Conservation (phyloP, 2,888 invertebrate species). For the Trachelus troglodyta region DNA sequence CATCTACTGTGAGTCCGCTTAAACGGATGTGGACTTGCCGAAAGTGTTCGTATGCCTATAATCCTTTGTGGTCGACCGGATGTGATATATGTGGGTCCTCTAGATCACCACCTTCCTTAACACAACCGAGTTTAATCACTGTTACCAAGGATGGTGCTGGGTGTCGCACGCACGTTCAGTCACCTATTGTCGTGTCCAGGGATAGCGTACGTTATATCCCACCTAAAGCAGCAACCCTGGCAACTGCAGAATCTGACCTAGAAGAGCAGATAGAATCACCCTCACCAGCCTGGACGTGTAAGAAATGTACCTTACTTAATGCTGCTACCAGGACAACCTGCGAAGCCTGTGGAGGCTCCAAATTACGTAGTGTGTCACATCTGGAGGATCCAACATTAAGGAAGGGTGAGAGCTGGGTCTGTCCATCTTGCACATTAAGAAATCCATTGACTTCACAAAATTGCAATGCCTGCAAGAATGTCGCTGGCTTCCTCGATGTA, state of each 20-base stretch:
- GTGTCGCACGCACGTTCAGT: conserved; percentile 57
- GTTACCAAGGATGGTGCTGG: conserved; percentile 70
- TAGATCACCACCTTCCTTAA: conserved; percentile 72
- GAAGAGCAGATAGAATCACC: conserved; percentile 73
- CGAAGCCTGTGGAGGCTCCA: conserved; percentile 89
- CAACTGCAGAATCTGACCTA: conserved; percentile 65
- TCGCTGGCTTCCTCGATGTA: conserved; percentile 64
- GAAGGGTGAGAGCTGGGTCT: conserved; percentile 78
- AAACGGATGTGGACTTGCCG: conserved; percentile 87
- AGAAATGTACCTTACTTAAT: conserved; percentile 89
- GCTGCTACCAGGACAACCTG: conserved; percentile 78
- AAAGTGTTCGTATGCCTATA: conserved; percentile 90
- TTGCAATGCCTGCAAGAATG: conserved; percentile 84
- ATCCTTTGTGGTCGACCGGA: conserved; percentile 81
- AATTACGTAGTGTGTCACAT: conserved; percentile 75
- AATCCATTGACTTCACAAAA: conserved; percentile 76
- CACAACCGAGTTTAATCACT: conserved; percentile 78
- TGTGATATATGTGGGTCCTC: conserved; percentile 86
- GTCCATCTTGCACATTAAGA: conserved; percentile 82
- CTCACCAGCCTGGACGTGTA: conserved; percentile 79
- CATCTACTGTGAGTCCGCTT: conserved; percentile 49
- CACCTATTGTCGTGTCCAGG: conserved; percentile 61
- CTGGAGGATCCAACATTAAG: conserved; percentile 77
- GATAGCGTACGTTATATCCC: conserved; percentile 65
- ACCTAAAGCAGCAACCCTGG: conserved; percentile 60